Evolutionary conservation across 2,113 vertebrate genomes (phyloP), one percentile per base, ranked within the genome.

Genomic region (Poeciliopsis prolifica): DNA sequence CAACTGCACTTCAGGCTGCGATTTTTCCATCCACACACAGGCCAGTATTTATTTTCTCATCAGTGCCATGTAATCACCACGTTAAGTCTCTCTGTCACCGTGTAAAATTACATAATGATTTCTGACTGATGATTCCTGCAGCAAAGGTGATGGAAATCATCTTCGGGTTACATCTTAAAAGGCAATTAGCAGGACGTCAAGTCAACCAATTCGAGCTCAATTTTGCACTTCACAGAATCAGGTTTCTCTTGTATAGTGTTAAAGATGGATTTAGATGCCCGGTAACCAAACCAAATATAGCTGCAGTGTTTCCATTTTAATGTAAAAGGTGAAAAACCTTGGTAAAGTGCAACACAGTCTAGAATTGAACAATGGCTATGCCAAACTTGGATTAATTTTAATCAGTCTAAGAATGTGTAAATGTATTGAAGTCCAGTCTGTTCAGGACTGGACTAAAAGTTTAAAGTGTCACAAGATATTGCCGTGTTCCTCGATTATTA

Each of bases 31-130:
- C 70, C 72, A 66, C 79, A 81, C 82, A 70, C 77, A 61, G 79
- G 74, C 75, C 77, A 74, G 74, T 76, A 70, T 92, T 92, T 87
- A 89, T 88, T 89, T 87, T 86, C 87, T 87, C 83, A 89, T 89
- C 81, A 91, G 84, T 31, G 51, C 58, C 5, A 30, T 76, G 76
- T 88, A 83, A 89, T 91, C 80, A 58, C 81, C 7, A 35, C 35
- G 69, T 86, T 86, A 72, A 82, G 74, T 77, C 5, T 5, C 0
- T 28, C 70, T 76, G 87, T 90, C 88, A 67, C 65, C 28, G 33
- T 42, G 35, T 70, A 81, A 81, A 81, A 78, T 85, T 87, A 83
- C 65, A 67, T 81, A 84, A 82, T 67, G 30, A 81, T 65, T 76
- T 79, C 83, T 88, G 88, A 90, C 85, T 74, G 78, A 91, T 87